These are phyloP conservation scores for Sialia sialis DNA, from an alignment of 2,113 vertebrate species.

Conservation along the genomic window DNA sequence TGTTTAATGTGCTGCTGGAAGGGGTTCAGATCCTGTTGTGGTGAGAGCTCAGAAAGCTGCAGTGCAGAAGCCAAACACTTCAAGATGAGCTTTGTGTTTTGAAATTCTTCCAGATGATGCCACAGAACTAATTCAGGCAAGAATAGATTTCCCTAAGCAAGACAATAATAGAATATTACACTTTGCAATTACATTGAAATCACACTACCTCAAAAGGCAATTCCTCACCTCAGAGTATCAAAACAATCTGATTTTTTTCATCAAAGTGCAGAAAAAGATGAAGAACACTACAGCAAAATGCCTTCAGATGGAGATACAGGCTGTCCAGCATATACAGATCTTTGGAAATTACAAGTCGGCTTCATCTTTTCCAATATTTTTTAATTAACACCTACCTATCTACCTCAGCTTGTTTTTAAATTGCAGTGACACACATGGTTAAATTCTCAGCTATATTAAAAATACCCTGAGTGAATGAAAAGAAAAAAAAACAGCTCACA, in stretches of 20 bases:
- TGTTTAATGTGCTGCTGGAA: not conserved
- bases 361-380: slow-evolving; percentile 40
- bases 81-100: slow-evolving; percentile 55
- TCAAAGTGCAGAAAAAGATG: not conserved
- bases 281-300: slow-evolving; percentile 23
- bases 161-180: slow-evolving; percentile 43
- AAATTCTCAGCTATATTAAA: slow-evolving; percentile 15
- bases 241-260: slow-evolving; percentile 27
- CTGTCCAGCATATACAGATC: not conserved
- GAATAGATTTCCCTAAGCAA: slow-evolving; percentile 30
- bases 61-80: slow-evolving; percentile 23
- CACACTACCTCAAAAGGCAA: slow-evolving; percentile 3
- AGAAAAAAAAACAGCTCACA: not conserved
- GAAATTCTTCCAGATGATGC: slow-evolving; percentile 55
- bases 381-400: slow-evolving; percentile 26
- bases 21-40: not conserved
- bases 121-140: slow-evolving; percentile 44
- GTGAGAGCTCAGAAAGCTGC: not conserved
- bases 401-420: slow-evolving; percentile 24
- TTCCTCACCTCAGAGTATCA: not conserved
- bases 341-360: slow-evolving; percentile 19
- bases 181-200: slow-evolving; percentile 18
- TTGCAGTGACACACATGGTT: not conserved
- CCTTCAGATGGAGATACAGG: slow-evolving; percentile 21
- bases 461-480: slow-evolving; percentile 24